These are phyloP conservation scores for Piscicola geometra DNA, from an alignment of 2,888 invertebrate species.

Conservation along the genomic window DNA sequence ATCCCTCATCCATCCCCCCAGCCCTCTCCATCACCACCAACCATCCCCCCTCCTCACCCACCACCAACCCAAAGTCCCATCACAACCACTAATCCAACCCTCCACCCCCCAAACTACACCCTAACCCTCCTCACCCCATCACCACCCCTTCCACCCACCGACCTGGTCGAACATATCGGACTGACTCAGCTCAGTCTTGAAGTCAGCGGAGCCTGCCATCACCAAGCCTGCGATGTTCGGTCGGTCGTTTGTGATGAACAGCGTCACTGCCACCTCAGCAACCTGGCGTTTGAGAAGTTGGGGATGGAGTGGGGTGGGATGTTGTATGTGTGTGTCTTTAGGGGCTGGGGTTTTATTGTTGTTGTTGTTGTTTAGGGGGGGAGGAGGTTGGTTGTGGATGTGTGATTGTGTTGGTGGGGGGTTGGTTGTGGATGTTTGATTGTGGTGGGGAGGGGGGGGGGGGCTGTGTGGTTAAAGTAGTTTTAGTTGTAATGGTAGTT, in stretches of 20 bases:
- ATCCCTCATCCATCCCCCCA: not conserved
- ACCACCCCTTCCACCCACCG: constrained; percentile 43
- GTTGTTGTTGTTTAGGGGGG: no score
- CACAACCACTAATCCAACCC: no score
- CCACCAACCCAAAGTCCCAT: no score
- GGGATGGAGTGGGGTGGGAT: no score
- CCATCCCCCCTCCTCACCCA: constrained; percentile 54
- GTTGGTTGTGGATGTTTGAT: no score
- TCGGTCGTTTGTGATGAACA: constrained; percentile 95
- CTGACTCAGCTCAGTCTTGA: constrained; percentile 98
- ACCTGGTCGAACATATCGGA: constrained; percentile 99
- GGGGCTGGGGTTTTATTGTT: no score
- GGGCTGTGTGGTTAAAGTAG: no score
- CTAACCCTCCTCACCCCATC: not conserved
- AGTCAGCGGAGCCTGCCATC: constrained; percentile 96
- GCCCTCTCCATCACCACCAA: not conserved
- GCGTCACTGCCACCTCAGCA: constrained; percentile 88
- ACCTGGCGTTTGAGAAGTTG: not conserved
- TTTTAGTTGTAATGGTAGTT: no score
- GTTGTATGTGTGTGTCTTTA: no score
- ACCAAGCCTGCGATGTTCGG: constrained; percentile 96
- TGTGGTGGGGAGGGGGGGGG: no score
- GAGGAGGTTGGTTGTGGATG: no score
- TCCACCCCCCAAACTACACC: not conserved
- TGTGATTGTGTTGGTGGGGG: no score